A percentile compares a stretch with the other conserved stretches of the same genome.
These are phyloP conservation scores for Tragelaphus imberbis DNA, from an alignment of 2,113 vertebrate species.

Conservation along the genomic window DNA sequence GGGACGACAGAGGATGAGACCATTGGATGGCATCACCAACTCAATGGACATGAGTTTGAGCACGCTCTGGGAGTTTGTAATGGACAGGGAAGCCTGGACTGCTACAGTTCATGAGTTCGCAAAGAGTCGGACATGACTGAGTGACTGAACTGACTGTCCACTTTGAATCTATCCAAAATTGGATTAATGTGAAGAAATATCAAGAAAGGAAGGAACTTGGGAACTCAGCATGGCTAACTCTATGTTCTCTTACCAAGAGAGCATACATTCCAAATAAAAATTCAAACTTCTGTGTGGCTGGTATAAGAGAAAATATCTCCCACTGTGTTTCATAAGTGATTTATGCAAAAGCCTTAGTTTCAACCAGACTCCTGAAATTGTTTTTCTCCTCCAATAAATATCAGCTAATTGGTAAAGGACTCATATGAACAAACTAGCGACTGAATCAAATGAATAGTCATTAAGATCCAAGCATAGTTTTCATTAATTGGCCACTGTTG, in stretches of 20 bases:
- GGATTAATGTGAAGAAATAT: neutral
- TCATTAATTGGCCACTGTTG: constrained; percentile 51
- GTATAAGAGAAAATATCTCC: neutral
- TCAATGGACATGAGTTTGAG: neutral
- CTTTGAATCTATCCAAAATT: neutral
- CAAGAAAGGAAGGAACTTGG: neutral
- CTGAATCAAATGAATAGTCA: constrained; percentile 55
- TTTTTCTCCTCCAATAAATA: constrained; percentile 49
- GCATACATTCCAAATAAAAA: neutral
- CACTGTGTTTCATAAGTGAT: constrained; percentile 54
- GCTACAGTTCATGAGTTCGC: neutral
- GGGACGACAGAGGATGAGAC: neutral
- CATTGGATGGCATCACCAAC: neutral
- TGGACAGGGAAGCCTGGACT: neutral
- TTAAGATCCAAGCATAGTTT: constrained; percentile 29
- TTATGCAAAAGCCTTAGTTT: constrained; percentile 24
- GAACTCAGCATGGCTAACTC: neutral
- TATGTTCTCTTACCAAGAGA: neutral
- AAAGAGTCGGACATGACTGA: neutral
- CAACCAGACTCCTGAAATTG: constrained; percentile 42
- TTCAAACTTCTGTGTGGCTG: neutral
- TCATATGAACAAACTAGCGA: constrained; percentile 40
- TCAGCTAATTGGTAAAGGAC: constrained; percentile 47
- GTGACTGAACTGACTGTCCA: neutral
- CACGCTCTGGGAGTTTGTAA: neutral